These are phyloP conservation scores for Styela plicata DNA, from an alignment of 23 tunicate species.

Conservation along the genomic window DNA sequence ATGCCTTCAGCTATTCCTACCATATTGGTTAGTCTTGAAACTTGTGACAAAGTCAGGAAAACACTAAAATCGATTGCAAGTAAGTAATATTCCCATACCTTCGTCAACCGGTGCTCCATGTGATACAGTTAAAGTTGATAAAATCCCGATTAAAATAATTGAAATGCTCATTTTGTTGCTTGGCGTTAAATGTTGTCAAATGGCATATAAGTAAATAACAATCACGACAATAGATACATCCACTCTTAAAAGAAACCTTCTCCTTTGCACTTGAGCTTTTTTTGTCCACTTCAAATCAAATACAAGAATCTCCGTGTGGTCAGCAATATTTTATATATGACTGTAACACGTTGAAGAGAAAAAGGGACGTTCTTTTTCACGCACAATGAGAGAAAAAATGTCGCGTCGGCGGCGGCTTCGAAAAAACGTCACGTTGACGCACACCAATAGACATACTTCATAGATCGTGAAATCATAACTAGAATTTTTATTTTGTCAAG, in stretches of 20 bases:
- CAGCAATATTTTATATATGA: background rate
- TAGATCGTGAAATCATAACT: too few species aligned
- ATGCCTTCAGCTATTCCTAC: too few species aligned
- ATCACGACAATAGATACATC: too few species aligned
- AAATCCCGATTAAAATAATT: background rate
- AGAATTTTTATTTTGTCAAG: too few species aligned
- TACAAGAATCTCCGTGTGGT: background rate
- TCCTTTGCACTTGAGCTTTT: too few species aligned
- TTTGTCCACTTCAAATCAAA: background rate
- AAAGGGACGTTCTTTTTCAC: background rate
- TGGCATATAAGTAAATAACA: too few species aligned
- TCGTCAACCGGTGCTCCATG: background rate
- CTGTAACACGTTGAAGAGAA: background rate
- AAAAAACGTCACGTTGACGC: background rate
- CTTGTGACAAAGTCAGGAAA: too few species aligned
- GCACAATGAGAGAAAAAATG: background rate
- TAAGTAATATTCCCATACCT: background rate
- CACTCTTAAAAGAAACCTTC: too few species aligned
- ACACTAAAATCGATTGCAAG: too few species aligned
- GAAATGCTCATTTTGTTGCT: background rate
- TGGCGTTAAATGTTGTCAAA: background rate
- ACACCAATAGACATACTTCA: too few species aligned
- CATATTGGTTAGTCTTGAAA: too few species aligned
- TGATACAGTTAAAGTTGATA: background rate
- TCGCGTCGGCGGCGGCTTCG: slow-evolving; percentile 1